Base-by-base conservation (phyloP, 1,140 invertebrate species). In the Solen grandis region DNA sequence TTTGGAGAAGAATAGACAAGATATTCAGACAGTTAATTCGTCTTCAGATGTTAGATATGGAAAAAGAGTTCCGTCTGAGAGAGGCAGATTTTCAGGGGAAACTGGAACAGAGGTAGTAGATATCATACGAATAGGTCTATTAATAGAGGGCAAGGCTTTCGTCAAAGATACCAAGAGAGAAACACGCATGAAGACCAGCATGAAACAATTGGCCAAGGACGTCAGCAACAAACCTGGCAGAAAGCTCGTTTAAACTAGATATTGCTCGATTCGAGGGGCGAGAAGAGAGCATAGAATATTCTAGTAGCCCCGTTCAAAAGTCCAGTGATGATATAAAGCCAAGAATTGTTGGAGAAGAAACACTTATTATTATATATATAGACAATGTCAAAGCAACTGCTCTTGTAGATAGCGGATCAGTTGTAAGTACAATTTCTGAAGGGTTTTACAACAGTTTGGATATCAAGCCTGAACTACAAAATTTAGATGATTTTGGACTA, bases 11-110 rank as follows among this genome's bases (percentile, higher is more conserved):
- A 36, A 29, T 31, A 59, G 10, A 4, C 13, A 60, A 60, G 25
- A 60, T 4, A 35, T 36, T 5, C 22, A 22, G 25, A 16, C 55
- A 82, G 25, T 73, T 87, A 87, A 88, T 85, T 31, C 86, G 87
- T 50, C 87, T 84, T 65, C 82, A 85, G 13, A 89, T 89, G 86
- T 85, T 84, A 63, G 62, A 88, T 29, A 81, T 86, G 25, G 84
- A 88, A 13, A 82, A 55, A 63, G 36, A 83, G 54, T 46, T 66
- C 27, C 36, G 33, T n/a, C 33, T 25, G 52, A 62, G 22, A 54
- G 68, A 81, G 25, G 70, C 2, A 63, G 46, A 50, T 10, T 10
- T 13, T 13, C 33, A 63, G 1, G 25, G 22, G 33, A 36, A 35
- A 14, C 35, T 2, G 22, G 8, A 63, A 36, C 19, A 19, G 31